Evolutionary conservation across 1,140 invertebrate genomes (phyloP), one percentile per base, ranked within the genome.

Genomic region (Spodoptera frugiperda): DNA sequence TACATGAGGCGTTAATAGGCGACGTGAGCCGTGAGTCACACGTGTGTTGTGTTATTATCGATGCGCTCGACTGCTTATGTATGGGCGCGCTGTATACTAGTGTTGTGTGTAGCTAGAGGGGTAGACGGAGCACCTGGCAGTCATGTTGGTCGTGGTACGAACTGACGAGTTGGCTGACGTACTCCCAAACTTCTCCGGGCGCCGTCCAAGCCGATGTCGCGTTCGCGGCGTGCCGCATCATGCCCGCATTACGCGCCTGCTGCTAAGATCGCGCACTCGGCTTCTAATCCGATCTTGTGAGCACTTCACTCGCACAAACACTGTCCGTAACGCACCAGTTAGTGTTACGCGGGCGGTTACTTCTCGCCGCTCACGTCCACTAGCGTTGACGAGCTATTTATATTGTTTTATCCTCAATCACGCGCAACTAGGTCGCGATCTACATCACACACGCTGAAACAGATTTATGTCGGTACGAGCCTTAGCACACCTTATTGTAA

Each of bases 381-480:
- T 82, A 84, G 70, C 89, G 86, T 88, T 91, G 89, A 92, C 87
- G 88, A 87, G 87, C 91, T 93, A 92, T 92, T 93, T 92, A 92
- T 93, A 93, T 92, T 92, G 90, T 93, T 93, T 91, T 93, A 93
- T 92, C 91, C 92, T 93, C 89, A 90, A 92, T 91, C 89, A 91
- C 89, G 85, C 87, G 83, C 87, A 93, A 92, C 87, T 93, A 86
- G 92, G 92, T 89, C 92, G 92, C 88, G 91, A 88, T 91, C 91
- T 86, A 93, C 88, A 92, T 93, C 89, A 87, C 86, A 82, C 83
- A 83, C 82, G 85, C 82, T 87, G 82, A 84, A 88, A 83, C 84
- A 89, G 83, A 88, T 87, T 84, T 79, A 82, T 83, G 82, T 87
- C 61, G 70, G 70, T 59, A 76, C 73, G 57, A 73, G 51, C 21